Percentiles rank a stretch among this genome's conserved stretches.
Conservation (phyloP, 2,113 vertebrate species). For the Geococcyx californianus region DNA sequence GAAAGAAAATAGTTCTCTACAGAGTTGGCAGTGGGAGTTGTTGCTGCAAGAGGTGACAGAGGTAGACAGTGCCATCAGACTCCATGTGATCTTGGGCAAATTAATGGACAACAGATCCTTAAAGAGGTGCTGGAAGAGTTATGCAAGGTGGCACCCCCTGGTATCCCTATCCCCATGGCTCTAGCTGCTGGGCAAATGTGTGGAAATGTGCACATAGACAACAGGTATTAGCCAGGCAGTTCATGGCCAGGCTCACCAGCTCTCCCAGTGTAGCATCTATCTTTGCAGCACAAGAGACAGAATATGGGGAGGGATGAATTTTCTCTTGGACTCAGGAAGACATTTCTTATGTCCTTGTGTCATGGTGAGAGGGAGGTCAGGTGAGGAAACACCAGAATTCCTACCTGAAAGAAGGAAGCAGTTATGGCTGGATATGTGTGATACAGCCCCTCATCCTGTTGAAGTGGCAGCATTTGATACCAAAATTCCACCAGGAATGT, state of each 20-base stretch:
- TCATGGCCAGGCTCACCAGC: not conserved
- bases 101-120: not conserved
- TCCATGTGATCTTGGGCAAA: rapidly evolving
- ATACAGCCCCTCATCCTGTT: not conserved
- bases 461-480: not conserved
- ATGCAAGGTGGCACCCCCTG: not conserved
- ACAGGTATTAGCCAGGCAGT: not conserved
- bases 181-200: not conserved
- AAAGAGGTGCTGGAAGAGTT: not conserved
- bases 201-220: rapidly evolving
- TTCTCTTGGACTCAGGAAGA: not conserved
- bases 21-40: not conserved
- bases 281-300: not conserved
- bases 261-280: rapidly evolving
- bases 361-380: not conserved
- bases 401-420: not conserved
- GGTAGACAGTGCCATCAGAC: rapidly evolving
- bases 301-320: not conserved
- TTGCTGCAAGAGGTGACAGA: not conserved
- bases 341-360: not conserved
- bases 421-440: rapidly evolving
- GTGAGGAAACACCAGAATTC: not conserved
- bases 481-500: not conserved
- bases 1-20: not conserved
- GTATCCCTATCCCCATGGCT: not conserved